Percentiles rank a stretch among this genome's conserved stretches.
These are phyloP conservation scores for Saccostrea echinata DNA, from an alignment of 1,140 invertebrate genomes.

Conservation along the genomic window DNA sequence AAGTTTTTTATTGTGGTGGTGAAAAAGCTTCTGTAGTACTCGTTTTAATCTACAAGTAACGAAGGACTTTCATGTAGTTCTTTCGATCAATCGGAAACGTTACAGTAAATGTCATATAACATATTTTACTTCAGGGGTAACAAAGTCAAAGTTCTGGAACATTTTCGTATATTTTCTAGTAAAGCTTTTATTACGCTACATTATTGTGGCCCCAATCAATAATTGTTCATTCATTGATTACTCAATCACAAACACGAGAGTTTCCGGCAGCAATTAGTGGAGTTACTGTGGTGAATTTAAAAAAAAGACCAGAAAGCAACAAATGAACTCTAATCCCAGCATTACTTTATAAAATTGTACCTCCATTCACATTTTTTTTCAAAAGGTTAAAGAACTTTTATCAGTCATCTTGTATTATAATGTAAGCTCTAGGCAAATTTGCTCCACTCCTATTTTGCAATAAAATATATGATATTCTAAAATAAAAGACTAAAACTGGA, in stretches of 20 bases:
- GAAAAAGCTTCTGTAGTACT: background rate
- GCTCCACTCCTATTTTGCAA: no score
- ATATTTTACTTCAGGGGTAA: background rate
- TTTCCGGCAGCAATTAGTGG: constrained; percentile 1
- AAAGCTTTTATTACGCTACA: background rate
- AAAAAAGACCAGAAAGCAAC: constrained; percentile 19
- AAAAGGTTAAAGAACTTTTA: background rate
- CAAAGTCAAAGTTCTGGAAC: constrained; percentile 10
- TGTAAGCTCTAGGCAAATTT: background rate
- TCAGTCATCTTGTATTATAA: background rate
- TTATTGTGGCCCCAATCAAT: constrained; percentile 25
- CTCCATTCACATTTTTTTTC: background rate
- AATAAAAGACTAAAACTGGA: no score
- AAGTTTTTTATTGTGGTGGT: background rate
- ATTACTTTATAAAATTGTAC: background rate
- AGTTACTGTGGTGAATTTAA: background rate
- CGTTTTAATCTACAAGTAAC: background rate
- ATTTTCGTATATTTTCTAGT: constrained; percentile 16
- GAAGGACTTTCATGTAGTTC: background rate
- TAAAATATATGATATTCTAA: no score
- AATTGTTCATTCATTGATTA: constrained; percentile 18
- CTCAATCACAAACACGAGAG: constrained; percentile 17
- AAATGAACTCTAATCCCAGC: background rate
- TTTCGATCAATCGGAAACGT: background rate
- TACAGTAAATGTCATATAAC: background rate